phyloP scores from a whole-genome alignment of 2,888 invertebrate genomes.

The Volucella inflata region DNA sequence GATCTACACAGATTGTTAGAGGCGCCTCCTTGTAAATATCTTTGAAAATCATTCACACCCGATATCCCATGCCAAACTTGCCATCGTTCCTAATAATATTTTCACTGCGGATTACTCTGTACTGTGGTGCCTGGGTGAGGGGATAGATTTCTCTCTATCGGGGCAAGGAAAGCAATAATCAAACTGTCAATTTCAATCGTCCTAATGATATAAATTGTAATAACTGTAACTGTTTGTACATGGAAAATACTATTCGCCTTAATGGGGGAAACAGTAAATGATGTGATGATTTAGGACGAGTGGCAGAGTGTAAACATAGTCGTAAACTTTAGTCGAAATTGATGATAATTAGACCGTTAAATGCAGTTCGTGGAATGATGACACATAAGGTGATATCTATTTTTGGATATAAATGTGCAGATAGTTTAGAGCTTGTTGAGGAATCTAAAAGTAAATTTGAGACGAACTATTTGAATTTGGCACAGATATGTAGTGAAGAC shows the following conservation, averaged over 20 bases:
- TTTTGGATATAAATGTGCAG: too few relatives aligned
- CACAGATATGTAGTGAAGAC: too few relatives aligned
- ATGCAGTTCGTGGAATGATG: constrained; percentile 18
- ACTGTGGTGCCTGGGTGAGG: background rate
- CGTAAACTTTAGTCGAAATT: constrained; percentile 40
- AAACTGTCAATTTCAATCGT: constrained; percentile 45
- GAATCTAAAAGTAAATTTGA: too few relatives aligned
- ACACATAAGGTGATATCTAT: too few relatives aligned
- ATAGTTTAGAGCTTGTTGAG: too few relatives aligned
- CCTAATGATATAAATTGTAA: constrained; percentile 47
- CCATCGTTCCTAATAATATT: too few relatives aligned
- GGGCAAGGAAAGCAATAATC: constrained; percentile 20
- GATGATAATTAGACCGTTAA: constrained; percentile 24
- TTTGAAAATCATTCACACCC: too few relatives aligned
- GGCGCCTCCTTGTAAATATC: too few relatives aligned
- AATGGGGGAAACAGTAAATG: constrained; percentile 18
- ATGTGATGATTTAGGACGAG: constrained; percentile 31
- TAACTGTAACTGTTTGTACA: constrained; percentile 30
- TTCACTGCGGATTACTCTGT: too few relatives aligned
- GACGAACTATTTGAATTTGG: too few relatives aligned
- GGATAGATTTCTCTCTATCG: background rate
- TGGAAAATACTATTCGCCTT: constrained; percentile 15
- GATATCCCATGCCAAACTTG: too few relatives aligned
- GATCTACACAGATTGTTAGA: too few relatives aligned
- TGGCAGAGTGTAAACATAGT: constrained; percentile 56